Conservation (phyloP, 2,888 invertebrate species). For the Mesorhabditis belari region DNA sequence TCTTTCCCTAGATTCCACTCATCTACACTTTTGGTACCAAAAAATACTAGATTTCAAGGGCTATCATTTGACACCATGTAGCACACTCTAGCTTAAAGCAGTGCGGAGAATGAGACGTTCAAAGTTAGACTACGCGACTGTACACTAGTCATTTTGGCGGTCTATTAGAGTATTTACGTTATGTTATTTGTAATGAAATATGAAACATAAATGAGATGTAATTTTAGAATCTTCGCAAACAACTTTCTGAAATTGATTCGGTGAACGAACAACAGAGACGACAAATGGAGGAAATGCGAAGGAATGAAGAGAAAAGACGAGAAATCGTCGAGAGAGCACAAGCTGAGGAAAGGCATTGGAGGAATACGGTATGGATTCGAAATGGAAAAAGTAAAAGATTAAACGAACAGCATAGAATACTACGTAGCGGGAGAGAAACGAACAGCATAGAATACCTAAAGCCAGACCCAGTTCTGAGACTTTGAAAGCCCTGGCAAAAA, state of each 20-base stretch:
- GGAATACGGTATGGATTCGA: slow-evolving; percentile 15
- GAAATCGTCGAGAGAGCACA: slow-evolving; percentile 17
- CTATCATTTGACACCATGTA: too few relatives aligned
- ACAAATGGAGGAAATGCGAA: slow-evolving; percentile 11
- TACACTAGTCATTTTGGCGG: too few relatives aligned
- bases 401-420: not conserved
- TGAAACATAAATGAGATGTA: too few relatives aligned
- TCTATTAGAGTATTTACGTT: too few relatives aligned
- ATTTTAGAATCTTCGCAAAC: slow-evolving; percentile 6
- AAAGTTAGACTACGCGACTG: too few relatives aligned
- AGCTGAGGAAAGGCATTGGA: slow-evolving; percentile 21
- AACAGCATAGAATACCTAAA: not conserved
- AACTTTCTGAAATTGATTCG: slow-evolving; percentile 11
- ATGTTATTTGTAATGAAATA: too few relatives aligned
- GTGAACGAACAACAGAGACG: slow-evolving; percentile 14
- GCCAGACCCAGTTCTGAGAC: not conserved
- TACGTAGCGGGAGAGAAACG: not conserved
- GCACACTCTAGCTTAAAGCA: too few relatives aligned
- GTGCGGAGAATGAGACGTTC: too few relatives aligned
- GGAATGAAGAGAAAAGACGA: slow-evolving; percentile 13
- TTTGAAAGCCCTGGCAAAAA: too few relatives aligned
- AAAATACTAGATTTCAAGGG: too few relatives aligned
- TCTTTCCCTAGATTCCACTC: too few relatives aligned
- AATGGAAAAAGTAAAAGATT: slow-evolving; percentile 8
- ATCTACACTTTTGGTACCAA: too few relatives aligned